Evolutionary conservation across 2,113 vertebrate genomes (phyloP), one percentile per base, ranked within the genome.

Genomic region (Siniperca chuatsi): DNA sequence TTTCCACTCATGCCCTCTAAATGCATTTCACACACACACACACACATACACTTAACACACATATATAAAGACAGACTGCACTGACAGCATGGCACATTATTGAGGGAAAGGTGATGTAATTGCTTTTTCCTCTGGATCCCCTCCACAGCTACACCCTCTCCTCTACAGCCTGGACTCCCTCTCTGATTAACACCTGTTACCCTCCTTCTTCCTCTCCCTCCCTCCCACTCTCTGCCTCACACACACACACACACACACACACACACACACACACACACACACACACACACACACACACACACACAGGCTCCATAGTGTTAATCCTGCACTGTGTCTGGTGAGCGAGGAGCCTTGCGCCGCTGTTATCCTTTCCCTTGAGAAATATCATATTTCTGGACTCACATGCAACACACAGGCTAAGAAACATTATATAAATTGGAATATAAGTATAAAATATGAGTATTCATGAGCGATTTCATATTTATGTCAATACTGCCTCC

Each of bases 141-240:
- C 84, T 76, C 66, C 81, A 73, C 83, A 89, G 88, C 65, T 61
- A 82, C 82, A 61, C 48, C 86, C 78, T 86, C 89, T 76, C 55
- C 64, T 82, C 91, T 85, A 87, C 81, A 89, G 91, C 85, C 75
- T 86, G 93, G 94, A 93, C 92, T 91, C 92, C 93, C 95, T 94
- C 82, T 91, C 88, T 94, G 93, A 94, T 94, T 93, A 94, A 78
- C 95, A 96, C 95, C 95, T 95, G 96, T 94, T 95, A 90, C 90
- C 78, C 86, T 92, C 89, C 81, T 88, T 92, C 88, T 91, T 29
- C 58, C 25, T 18, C 74, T 60, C 55, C 4, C 72, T 20, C 72
- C 58, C 78, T 55, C 67, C 35, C 76, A 1, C 74, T 52, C 70
- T 48, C 55, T 4, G n/a, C 3, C 16, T 4, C 55, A 0, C 71